phyloP scores from a whole-genome alignment of 30 jellyfish, hydroid and myxozoan genomes.

The Nemopilema nomurai region DNA sequence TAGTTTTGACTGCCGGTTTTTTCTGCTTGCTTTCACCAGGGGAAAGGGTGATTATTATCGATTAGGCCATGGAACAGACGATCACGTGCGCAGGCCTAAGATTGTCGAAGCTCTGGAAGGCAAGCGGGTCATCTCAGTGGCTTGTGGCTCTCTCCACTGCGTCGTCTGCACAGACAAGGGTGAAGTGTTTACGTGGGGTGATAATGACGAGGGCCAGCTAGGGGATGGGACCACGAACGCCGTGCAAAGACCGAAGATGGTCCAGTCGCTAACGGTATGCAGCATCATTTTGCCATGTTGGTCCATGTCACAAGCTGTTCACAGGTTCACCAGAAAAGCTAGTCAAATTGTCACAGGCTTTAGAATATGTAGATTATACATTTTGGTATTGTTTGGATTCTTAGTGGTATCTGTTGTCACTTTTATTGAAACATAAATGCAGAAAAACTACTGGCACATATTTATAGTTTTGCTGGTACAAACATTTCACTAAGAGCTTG shows the following conservation, averaged over 20 bases:
- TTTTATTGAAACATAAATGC: too few species aligned
- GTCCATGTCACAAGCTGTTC: too few species aligned
- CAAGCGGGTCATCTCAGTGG: constrained; percentile 72
- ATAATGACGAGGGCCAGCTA: constrained; percentile 90
- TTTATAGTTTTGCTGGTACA: too few species aligned
- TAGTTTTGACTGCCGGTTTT: too few species aligned
- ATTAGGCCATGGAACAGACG: constrained; percentile 93
- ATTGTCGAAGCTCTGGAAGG: constrained; percentile 67
- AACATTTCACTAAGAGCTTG: too few species aligned
- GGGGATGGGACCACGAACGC: constrained; percentile 93
- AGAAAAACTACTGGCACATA: too few species aligned
- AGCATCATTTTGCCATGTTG: too few species aligned
- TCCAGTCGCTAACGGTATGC: constrained; percentile 57
- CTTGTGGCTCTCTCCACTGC: constrained; percentile 91
- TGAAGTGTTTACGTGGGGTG: constrained; percentile 94
- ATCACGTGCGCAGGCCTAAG: constrained; percentile 89
- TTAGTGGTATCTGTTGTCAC: too few species aligned
- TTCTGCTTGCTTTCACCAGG: constrained; percentile 37
- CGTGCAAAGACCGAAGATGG: constrained; percentile 67
- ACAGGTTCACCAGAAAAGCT: too few species aligned
- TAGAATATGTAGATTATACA: too few species aligned
- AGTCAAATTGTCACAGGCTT: too few species aligned
- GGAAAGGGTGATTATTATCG: constrained; percentile 95
- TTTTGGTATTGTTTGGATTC: too few species aligned
- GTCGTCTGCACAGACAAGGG: constrained; percentile 89